Base-by-base conservation (phyloP, 1,140 invertebrate species). In the Neocloeon triangulifer region DNA sequence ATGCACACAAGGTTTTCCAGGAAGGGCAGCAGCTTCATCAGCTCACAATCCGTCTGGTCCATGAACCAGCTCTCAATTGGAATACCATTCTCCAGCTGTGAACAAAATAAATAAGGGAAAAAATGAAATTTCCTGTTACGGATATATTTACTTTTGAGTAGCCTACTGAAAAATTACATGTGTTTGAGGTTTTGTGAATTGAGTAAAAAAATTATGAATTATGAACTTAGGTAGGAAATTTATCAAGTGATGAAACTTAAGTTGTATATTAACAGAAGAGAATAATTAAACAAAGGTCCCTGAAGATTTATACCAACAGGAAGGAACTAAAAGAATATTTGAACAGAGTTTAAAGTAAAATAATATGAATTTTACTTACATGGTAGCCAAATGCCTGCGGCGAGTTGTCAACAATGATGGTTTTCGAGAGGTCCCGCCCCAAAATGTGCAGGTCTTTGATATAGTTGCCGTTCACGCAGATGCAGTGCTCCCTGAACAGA, bases 51-150 rank as follows among this genome's bases (percentile, higher is more conserved):
- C 36, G 67, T 69, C 44, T 73, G 66, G 56, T 95, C 85, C 22
- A 82, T 69, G 58, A 94, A 96, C 89, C 91, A 96, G 53, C 84
- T 91, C 56, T 91, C 82, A 46, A 96, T 95, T 0, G 89, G 88
- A 41, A 96, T 95, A 20, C 89, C 89, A 59, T 95, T 95, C 56
- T 94, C 85, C 36, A 91, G 52, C 73, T 91, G n/a, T n/a, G n/a
- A n/a, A 59, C 23, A 72, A 66, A 53, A 52, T 30, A 46, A 45
- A 38, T 20, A 43, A 36, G 34, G 16, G 19, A 5, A 25, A 20
- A 21, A 13, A 9, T 7, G 10, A 10, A 37, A 12, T 33, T 30
- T 33, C 23, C 10, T 7, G 13, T 30, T 12, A 9, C 7, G 31
- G 10, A 33, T 7, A n/a, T n/a, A n/a, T n/a, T n/a, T n/a, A n/a